These are phyloP conservation scores for Aplysina aerophoba DNA, from an alignment of 37 sponge, comb jelly and placozoan species.

Conservation along the genomic window DNA sequence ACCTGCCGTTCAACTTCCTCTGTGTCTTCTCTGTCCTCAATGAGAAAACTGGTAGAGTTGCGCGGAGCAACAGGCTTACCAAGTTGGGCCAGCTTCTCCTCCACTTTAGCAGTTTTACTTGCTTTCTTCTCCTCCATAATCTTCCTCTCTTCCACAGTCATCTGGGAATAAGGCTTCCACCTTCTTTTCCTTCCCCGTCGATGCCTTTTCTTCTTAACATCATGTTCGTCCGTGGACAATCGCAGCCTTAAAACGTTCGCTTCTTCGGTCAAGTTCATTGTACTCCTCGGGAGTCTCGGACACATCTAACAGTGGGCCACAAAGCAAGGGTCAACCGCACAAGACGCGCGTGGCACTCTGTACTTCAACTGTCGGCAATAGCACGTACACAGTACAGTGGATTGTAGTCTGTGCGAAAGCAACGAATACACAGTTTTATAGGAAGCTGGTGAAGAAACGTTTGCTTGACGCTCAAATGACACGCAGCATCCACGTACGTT, in stretches of 20 bases:
- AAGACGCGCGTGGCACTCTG: too few relatives aligned
- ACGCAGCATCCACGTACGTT: too few relatives aligned
- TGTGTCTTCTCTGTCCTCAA: conserved; percentile 43
- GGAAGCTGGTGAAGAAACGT: too few relatives aligned
- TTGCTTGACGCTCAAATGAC: too few relatives aligned
- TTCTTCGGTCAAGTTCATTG: background rate
- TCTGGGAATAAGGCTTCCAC: conserved; percentile 57
- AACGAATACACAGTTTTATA: too few relatives aligned
- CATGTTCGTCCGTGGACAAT: background rate
- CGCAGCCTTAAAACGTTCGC: too few relatives aligned
- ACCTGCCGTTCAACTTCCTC: conserved; percentile 17
- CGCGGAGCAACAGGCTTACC: conserved; percentile 54
- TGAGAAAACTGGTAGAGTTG: conserved; percentile 50
- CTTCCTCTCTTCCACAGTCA: conserved; percentile 44
- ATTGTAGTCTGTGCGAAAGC: too few relatives aligned
- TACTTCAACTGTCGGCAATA: too few relatives aligned
- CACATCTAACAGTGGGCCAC: too few relatives aligned
- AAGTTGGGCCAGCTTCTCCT: conserved; percentile 32
- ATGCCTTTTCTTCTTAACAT: conserved; percentile 27
- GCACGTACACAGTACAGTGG: too few relatives aligned
- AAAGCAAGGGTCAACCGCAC: too few relatives aligned
- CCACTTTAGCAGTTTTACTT: background rate
- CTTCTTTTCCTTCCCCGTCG: conserved; percentile 31
- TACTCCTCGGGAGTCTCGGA: background rate
- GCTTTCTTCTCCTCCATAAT: conserved; percentile 27